phyloP scores from a whole-genome alignment of 2,113 vertebrate species.

The Taxidea taxus region DNA sequence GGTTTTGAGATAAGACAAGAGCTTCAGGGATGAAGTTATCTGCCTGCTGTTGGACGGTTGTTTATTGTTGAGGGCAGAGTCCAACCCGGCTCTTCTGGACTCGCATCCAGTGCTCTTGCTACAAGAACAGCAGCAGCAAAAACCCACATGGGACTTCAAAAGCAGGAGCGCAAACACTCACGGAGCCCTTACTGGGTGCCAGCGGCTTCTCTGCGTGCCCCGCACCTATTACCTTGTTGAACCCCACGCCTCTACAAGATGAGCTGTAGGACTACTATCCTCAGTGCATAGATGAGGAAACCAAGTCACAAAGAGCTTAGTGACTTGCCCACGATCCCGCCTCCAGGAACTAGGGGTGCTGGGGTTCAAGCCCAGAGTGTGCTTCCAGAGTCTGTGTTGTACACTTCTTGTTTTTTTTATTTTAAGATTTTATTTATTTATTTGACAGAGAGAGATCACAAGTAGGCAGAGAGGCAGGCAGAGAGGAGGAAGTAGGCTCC shows the following conservation, averaged over 20 bases:
- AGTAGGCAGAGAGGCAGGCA: too few relatives aligned
- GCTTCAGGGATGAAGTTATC: neutral
- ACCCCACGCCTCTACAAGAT: accelerated
- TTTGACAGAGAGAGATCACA: too few relatives aligned
- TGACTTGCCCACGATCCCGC: neutral
- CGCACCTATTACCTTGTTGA: neutral
- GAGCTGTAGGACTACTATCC: too few relatives aligned
- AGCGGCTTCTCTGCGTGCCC: neutral
- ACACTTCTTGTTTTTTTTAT: too few relatives aligned
- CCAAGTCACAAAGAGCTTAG: neutral
- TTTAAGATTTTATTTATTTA: too few relatives aligned
- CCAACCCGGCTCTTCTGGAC: neutral
- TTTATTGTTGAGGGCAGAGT: neutral
- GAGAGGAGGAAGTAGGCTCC: too few relatives aligned
- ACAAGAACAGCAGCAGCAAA: too few relatives aligned
- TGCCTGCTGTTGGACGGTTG: neutral
- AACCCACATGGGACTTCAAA: accelerated
- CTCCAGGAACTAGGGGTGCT: neutral
- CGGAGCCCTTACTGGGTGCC: accelerated
- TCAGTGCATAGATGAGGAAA: neutral
- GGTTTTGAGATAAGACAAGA: neutral
- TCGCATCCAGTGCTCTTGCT: neutral
- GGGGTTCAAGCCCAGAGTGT: too few relatives aligned
- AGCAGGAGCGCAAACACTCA: too few relatives aligned
- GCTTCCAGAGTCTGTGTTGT: neutral